Evolutionary conservation across 53 echinoderm and acorn worm genomes (phyloP).

Genomic region (Henricia sp.): DNA sequence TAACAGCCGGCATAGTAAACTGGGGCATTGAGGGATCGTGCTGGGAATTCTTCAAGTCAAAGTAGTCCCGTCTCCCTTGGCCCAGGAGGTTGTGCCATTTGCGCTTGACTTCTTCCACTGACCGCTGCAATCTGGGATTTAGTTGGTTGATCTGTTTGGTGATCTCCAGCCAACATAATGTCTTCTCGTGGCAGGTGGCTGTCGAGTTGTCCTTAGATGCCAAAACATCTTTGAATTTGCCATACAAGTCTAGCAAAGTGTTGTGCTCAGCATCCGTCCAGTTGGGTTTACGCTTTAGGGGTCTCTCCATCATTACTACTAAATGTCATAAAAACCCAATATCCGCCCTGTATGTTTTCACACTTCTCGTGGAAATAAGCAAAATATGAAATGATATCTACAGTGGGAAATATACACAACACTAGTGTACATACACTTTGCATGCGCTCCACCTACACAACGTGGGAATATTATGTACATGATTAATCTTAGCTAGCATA

Average conservation of each 20-base stretch:
- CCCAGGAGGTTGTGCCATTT: constrained; percentile 51
- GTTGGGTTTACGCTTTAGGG: constrained; percentile 29
- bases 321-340: neutral
- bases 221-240: constrained; percentile 3
- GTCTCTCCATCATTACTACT: neutral
- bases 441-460: too few relatives aligned
- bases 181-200: constrained; percentile 11
- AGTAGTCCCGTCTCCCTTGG: constrained; percentile 27
- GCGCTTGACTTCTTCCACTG: constrained; percentile 51
- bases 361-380: neutral
- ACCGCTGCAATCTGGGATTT: neutral
- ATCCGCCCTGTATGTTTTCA: neutral
- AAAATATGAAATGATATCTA: too few relatives aligned
- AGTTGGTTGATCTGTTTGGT: constrained; percentile 14
- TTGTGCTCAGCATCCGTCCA: constrained; percentile 40
- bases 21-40: neutral
- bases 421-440: too few relatives aligned
- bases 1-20: constrained; percentile 8
- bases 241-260: constrained; percentile 25
- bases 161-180: constrained; percentile 14
- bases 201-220: neutral
- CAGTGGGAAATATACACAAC: too few relatives aligned
- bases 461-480: too few relatives aligned
- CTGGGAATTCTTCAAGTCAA: constrained; percentile 16
- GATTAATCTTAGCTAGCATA: neutral